These are phyloP conservation scores for Epistrophe eligans DNA, from an alignment of 2,888 invertebrate genomes.

Conservation along the genomic window DNA sequence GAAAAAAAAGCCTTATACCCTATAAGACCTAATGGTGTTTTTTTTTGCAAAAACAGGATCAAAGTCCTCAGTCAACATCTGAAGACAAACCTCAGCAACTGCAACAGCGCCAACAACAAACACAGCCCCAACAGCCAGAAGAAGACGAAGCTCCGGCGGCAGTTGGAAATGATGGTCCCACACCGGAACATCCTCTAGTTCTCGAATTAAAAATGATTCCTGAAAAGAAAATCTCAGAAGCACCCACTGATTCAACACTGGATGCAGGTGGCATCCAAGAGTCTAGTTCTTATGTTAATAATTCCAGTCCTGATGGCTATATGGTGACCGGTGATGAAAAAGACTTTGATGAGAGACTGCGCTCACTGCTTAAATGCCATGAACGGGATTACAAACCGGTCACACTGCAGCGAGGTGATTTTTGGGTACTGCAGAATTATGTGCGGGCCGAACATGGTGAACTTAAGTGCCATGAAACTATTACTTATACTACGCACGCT, in stretches of 20 bases:
- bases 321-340: constrained; percentile 82
- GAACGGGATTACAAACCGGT: constrained; percentile 87
- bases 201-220: constrained; percentile 60
- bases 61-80: constrained; percentile 67
- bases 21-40: neutral
- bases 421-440: constrained; percentile 95
- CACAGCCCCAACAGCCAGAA: constrained; percentile 68
- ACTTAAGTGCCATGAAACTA: constrained; percentile 91
- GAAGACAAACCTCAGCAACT: constrained; percentile 79
- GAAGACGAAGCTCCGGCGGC: constrained; percentile 65
- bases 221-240: constrained; percentile 77
- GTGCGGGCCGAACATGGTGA: constrained; percentile 89
- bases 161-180: constrained; percentile 52
- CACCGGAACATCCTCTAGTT: constrained; percentile 56
- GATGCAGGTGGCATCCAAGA: constrained; percentile 67
- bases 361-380: constrained; percentile 86
- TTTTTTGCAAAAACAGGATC: constrained; percentile 72
- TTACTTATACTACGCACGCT: constrained; percentile 96
- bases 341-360: constrained; percentile 83
- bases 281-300: constrained; percentile 78
- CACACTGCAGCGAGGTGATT: constrained; percentile 90
- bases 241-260: constrained; percentile 76
- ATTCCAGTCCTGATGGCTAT: constrained; percentile 80
- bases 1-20: neutral
- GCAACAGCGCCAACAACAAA: constrained; percentile 78